Percentiles rank a stretch among this genome's conserved stretches.
Evolutionary conservation across 1,140 invertebrate genomes (phyloP).

Genomic region (Pseudobourletiella spinata): DNA sequence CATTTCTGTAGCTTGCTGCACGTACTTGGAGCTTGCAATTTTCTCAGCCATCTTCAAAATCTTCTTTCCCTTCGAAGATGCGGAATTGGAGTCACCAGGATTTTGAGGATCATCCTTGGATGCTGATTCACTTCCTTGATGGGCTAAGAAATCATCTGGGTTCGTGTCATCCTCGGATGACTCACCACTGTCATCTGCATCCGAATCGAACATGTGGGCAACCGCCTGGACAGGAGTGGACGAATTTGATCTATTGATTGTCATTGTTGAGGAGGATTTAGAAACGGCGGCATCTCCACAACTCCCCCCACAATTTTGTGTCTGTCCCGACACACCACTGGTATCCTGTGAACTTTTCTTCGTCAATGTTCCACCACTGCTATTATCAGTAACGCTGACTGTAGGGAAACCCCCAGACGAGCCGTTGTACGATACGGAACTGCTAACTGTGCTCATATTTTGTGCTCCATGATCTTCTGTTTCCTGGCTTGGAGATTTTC

Average conservation of each 20-base stretch:
- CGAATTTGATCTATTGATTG: neutral
- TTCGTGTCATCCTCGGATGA: slow-evolving; percentile 76
- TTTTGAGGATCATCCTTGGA: neutral
- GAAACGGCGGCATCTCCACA: neutral
- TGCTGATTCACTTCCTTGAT: neutral
- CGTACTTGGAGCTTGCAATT: slow-evolving; percentile 51
- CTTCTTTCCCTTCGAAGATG: slow-evolving; percentile 48
- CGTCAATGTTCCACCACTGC: too few species aligned
- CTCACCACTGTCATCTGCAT: slow-evolving; percentile 85
- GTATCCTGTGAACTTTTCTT: too few species aligned
- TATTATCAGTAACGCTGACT: neutral
- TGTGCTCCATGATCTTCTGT: neutral
- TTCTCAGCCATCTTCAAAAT: slow-evolving; percentile 79
- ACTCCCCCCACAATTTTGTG: too few species aligned
- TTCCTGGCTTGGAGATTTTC: slow-evolving; percentile 35
- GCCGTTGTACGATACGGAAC: neutral
- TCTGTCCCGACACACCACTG: too few species aligned
- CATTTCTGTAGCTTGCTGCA: slow-evolving; percentile 13
- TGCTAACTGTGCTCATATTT: neutral
- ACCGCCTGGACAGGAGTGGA: neutral
- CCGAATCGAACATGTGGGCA: slow-evolving; percentile 59
- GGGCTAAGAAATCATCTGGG: slow-evolving; percentile 14
- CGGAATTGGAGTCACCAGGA: neutral
- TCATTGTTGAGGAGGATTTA: neutral
- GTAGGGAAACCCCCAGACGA: neutral